phyloP scores from a whole-genome alignment of 2,797 vertebrate species.

The Eleutherodactylus coqui region DNA sequence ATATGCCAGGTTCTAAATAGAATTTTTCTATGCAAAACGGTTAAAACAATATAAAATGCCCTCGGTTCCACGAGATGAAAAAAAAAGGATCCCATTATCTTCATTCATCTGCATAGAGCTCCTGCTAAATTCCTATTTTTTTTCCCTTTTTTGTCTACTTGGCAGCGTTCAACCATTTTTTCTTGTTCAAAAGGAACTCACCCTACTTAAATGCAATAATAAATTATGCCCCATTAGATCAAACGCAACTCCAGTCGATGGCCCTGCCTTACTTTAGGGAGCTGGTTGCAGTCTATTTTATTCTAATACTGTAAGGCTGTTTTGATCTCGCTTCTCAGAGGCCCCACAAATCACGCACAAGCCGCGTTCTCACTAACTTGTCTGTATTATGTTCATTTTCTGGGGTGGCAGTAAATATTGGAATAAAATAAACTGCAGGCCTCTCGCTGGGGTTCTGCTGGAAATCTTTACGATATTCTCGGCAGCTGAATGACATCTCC shows the following conservation, averaged over 20 bases:
- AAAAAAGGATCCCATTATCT: slow-evolving; percentile 15
- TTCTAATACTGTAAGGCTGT: slow-evolving; percentile 71
- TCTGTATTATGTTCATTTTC: slow-evolving; percentile 83
- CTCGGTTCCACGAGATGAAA: not conserved
- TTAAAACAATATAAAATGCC: slow-evolving; percentile 14
- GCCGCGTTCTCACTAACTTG: slow-evolving; percentile 72
- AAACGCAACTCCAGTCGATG: slow-evolving; percentile 68
- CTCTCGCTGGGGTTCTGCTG: slow-evolving; percentile 81
- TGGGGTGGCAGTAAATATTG: slow-evolving; percentile 86
- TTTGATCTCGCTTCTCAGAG: slow-evolving; percentile 72
- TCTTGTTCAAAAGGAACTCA: slow-evolving; percentile 56
- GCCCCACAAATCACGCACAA: slow-evolving; percentile 74
- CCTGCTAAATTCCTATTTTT: slow-evolving; percentile 11
- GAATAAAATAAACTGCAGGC: slow-evolving; percentile 82
- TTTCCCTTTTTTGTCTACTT: slow-evolving; percentile 17
- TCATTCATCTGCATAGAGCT: slow-evolving; percentile 9
- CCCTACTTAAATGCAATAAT: slow-evolving; percentile 66
- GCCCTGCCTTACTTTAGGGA: slow-evolving; percentile 71
- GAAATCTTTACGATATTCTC: slow-evolving; percentile 82
- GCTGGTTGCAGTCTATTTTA: slow-evolving; percentile 70
- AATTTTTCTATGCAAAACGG: slow-evolving; percentile 25
- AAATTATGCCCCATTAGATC: slow-evolving; percentile 67
- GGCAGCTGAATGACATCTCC: slow-evolving; percentile 85
- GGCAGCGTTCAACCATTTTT: slow-evolving; percentile 26
- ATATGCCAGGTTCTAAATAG: slow-evolving; percentile 24